These are phyloP conservation scores for Arrhopalites spinosus DNA, from an alignment of 2,888 invertebrate genomes.

Conservation along the genomic window DNA sequence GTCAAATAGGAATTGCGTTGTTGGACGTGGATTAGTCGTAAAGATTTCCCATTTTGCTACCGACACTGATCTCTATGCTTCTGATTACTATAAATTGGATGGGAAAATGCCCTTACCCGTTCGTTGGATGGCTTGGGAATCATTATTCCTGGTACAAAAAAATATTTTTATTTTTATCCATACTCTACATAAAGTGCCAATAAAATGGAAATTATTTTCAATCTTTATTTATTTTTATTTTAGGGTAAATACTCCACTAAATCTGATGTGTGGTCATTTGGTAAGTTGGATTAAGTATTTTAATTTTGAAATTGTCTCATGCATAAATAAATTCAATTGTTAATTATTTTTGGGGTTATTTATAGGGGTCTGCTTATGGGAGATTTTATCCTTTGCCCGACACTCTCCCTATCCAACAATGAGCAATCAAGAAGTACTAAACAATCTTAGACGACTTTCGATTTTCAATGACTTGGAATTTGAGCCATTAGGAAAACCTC, in stretches of 20 bases:
- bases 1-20: constrained; percentile 76
- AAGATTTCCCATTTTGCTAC: constrained; percentile 86
- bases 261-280: constrained; percentile 90
- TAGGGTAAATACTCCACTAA: constrained; percentile 88
- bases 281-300: constrained; percentile 58
- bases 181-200: background rate
- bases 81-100: constrained; percentile 83
- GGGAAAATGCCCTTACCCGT: constrained; percentile 81
- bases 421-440: constrained; percentile 77
- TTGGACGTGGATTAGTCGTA: constrained; percentile 79
- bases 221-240: constrained; percentile 1
- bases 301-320: too few species aligned
- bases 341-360: too few species aligned
- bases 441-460: constrained; percentile 68
- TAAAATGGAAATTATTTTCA: background rate
- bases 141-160: constrained; percentile 70
- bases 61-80: constrained; percentile 76
- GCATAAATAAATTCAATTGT: too few species aligned
- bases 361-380: constrained; percentile 75
- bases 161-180: background rate
- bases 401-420: constrained; percentile 77
- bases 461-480: constrained; percentile 64
- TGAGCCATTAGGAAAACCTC: constrained; percentile 68
- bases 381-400: constrained; percentile 78
- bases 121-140: constrained; percentile 90